Evolutionary conservation across 2,113 vertebrate genomes (phyloP).

Genomic region (Tupaia chinensis): DNA sequence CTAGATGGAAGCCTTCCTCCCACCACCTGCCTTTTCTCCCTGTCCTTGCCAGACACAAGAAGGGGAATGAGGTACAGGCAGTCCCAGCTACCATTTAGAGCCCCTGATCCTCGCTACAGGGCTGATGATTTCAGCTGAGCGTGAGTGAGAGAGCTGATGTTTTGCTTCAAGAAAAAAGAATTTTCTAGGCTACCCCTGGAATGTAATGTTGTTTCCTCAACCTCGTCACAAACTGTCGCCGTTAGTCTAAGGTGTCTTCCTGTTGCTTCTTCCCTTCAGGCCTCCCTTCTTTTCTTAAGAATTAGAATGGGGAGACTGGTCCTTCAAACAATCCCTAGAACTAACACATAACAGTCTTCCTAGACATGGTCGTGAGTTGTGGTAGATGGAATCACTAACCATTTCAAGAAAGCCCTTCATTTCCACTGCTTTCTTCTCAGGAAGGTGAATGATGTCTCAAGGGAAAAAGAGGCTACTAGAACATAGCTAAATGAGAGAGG

Average conservation of each 20-base stretch:
- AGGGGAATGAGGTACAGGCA: no score
- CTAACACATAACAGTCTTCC: neutral
- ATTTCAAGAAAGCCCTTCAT: neutral
- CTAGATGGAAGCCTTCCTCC: accelerated
- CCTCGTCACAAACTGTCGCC: neutral
- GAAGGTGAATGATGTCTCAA: neutral
- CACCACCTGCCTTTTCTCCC: neutral
- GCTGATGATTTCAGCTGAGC: neutral
- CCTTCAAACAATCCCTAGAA: neutral
- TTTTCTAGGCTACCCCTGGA: neutral
- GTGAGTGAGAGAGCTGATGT: neutral
- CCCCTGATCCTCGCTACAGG: neutral
- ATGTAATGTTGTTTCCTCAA: neutral
- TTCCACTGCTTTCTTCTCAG: neutral
- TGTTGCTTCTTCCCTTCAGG: neutral
- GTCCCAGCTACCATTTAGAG: accelerated
- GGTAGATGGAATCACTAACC: neutral
- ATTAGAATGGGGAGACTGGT: neutral
- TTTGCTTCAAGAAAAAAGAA: neutral
- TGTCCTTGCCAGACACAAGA: neutral
- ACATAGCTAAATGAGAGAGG: neutral
- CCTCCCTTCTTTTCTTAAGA: neutral
- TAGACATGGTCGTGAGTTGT: neutral
- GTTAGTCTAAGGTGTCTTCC: neutral
- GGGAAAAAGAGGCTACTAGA: neutral